Percentiles rank a stretch among this genome's conserved stretches.
These are phyloP conservation scores for Muraenolepis orangiensis DNA, from an alignment of 2,797 vertebrate species.

Conservation along the genomic window DNA sequence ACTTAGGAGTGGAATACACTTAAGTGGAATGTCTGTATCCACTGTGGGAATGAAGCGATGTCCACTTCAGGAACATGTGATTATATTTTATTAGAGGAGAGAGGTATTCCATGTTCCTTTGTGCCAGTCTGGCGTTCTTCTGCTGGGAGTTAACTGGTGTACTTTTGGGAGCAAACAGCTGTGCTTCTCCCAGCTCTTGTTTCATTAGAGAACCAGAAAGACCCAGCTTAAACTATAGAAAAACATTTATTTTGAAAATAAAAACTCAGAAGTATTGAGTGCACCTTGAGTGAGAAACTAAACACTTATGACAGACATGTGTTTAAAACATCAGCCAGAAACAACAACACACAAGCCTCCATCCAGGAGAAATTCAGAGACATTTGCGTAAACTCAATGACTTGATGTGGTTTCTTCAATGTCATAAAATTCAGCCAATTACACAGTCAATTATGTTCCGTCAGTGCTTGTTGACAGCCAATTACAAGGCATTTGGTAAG, in stretches of 20 bases:
- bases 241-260: slow-evolving; percentile 67
- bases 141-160: slow-evolving; percentile 60
- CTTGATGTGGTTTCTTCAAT: slow-evolving; percentile 38
- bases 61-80: slow-evolving; percentile 48
- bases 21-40: slow-evolving; percentile 56
- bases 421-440: slow-evolving; percentile 5
- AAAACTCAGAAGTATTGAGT: slow-evolving; percentile 52
- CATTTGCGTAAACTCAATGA: slow-evolving; percentile 42
- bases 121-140: slow-evolving; percentile 66
- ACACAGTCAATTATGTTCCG: too few relatives aligned
- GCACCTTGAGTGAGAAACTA: slow-evolving; percentile 53
- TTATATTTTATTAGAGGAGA: slow-evolving; percentile 59
- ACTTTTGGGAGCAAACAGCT: slow-evolving; percentile 58
- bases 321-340: slow-evolving; percentile 60
- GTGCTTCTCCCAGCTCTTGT: slow-evolving; percentile 57
- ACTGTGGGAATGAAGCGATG: slow-evolving; percentile 58
- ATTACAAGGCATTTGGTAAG: neutral
- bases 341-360: slow-evolving; percentile 50
- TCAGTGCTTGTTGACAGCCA: neutral
- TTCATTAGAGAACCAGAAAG: slow-evolving; percentile 64
- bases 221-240: slow-evolving; percentile 59
- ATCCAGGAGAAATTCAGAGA: slow-evolving; percentile 38
- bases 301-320: slow-evolving; percentile 41
- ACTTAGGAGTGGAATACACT: slow-evolving; percentile 51
- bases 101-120: slow-evolving; percentile 31